Conservation (phyloP, 2,797 vertebrate species). For the Megalops cyprinoides region DNA sequence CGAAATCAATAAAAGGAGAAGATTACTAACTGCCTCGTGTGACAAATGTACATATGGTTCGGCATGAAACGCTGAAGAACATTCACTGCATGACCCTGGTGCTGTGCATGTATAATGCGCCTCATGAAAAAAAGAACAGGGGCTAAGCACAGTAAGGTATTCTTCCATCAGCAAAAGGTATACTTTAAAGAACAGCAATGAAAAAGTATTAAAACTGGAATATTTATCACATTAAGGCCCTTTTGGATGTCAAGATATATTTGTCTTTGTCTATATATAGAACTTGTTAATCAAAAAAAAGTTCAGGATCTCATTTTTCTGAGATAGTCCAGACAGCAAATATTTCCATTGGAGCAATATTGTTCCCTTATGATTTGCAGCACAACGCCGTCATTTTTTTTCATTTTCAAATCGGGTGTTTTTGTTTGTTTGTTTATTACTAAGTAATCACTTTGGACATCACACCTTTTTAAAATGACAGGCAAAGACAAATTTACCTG, state of each 20-base stretch:
- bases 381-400: no score
- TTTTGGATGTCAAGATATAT: background rate
- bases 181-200: background rate
- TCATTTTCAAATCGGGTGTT: no score
- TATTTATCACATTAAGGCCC: background rate
- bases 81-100: background rate
- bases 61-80: background rate
- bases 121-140: background rate
- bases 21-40: slow-evolving; percentile 15
- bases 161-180: background rate
- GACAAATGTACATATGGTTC: slow-evolving; percentile 16
- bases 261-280: background rate
- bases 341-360: background rate
- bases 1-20: slow-evolving; percentile 21
- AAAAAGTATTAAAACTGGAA: background rate
- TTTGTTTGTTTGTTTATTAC: no score
- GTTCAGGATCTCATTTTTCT: background rate
- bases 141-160: background rate
- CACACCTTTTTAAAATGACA: no score
- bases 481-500: no score
- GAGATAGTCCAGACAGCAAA: background rate
- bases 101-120: background rate
- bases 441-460: no score
- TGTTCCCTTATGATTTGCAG: background rate
- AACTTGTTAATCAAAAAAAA: background rate